These are phyloP conservation scores for Petrolisthes cinctipes DNA, from an alignment of 2,888 invertebrate genomes.

Conservation along the genomic window DNA sequence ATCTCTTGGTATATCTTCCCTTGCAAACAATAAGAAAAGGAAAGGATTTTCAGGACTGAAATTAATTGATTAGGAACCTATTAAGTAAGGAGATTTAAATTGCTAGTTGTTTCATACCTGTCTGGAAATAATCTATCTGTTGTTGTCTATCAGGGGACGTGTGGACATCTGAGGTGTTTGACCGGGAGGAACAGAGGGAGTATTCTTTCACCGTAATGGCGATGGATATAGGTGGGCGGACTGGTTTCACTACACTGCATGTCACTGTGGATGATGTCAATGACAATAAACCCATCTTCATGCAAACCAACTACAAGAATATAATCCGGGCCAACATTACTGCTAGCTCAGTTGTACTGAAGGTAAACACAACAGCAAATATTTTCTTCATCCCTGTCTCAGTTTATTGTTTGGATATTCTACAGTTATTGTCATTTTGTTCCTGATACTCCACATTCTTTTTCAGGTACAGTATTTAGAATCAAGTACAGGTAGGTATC, in stretches of 20 bases:
- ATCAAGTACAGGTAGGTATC: neutral
- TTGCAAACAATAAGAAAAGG: neutral
- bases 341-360: constrained; percentile 83
- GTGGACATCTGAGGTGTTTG: constrained; percentile 84
- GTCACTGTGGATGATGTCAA: constrained; percentile 85
- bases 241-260: constrained; percentile 78
- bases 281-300: constrained; percentile 73
- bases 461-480: neutral
- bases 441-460: too few relatives aligned
- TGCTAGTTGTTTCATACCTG: neutral
- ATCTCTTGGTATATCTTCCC: too few relatives aligned
- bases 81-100: neutral
- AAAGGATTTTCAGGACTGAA: neutral
- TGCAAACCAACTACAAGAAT: constrained; percentile 72
- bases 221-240: constrained; percentile 85
- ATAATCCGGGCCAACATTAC: constrained; percentile 88
- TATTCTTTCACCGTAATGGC: constrained; percentile 93
- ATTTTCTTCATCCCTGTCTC: too few relatives aligned
- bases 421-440: too few relatives aligned
- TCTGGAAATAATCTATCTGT: neutral
- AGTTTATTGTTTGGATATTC: too few relatives aligned
- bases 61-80: neutral
- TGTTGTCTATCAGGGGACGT: constrained; percentile 69
- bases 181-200: constrained; percentile 86
- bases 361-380: constrained; percentile 25